Conservation (phyloP, 2,113 vertebrate genomes). For the Manacus vitellinus region DNA sequence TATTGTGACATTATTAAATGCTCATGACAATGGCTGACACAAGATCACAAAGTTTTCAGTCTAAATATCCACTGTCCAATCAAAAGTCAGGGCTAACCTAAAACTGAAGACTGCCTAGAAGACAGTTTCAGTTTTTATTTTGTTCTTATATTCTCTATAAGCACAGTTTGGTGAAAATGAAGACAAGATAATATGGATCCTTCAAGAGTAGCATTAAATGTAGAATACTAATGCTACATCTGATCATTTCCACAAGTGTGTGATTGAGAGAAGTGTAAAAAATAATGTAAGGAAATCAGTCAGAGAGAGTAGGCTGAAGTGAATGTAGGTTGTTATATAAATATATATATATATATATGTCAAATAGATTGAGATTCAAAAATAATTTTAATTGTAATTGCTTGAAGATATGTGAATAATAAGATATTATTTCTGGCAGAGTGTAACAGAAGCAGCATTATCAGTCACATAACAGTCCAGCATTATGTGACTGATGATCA, state of each 20-base stretch:
- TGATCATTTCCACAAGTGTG: background rate
- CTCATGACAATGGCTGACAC: background rate
- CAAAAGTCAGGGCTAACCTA: background rate
- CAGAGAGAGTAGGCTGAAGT: background rate
- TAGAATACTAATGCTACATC: background rate
- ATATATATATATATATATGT: background rate
- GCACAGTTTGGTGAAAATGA: background rate
- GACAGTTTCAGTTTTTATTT: background rate
- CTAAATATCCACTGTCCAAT: background rate
- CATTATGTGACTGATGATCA: background rate
- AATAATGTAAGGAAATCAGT: background rate
- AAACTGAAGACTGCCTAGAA: background rate
- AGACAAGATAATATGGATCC: background rate
- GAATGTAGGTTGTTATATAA: background rate
- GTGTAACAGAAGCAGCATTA: background rate
- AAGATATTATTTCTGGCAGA: background rate
- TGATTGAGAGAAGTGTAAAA: background rate
- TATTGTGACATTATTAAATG: accelerated
- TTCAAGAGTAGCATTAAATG: background rate
- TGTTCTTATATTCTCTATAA: background rate
- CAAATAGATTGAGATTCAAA: background rate
- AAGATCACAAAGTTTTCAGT: background rate
- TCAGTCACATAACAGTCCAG: too few species aligned
- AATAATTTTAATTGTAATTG: background rate
- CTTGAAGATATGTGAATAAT: background rate